Base-by-base conservation (phyloP, 2,888 invertebrate genomes). In the Lypha dubia region DNA sequence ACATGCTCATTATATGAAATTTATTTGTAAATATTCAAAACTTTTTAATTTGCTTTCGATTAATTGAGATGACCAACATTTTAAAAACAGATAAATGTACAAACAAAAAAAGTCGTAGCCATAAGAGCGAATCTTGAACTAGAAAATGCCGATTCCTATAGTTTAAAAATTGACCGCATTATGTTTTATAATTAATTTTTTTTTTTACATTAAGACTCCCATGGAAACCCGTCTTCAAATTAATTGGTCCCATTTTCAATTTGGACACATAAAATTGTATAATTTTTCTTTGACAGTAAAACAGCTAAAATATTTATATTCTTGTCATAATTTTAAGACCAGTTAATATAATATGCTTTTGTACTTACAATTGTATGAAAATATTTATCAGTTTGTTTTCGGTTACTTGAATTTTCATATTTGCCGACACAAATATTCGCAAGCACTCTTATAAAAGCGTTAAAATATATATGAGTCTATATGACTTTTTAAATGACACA, bases 331-430 rank as follows among this genome's bases (percentile, higher is more conserved):
- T 44, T 60, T 38, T 41, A 53, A 63, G 22, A 20, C 53, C 74
- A 44, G 46, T 81, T 81, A 75, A 76, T 75, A 41, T 81, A 75
- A 76, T 75, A 41, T 77, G 49, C 58, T 53, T 74, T 22, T 70
- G 71, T 68, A 56, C n/a, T n/a, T n/a, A n/a, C n/a, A n/a, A n/a
- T n/a, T n/a, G n/a, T n/a, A n/a, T n/a, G n/a, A n/a, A n/a, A n/a
- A 46, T 56, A 70, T 83, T 79, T 83, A 70, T 79, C 79, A 79
- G 51, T 60, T 62, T 49, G 62, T 56, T 68, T 70, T 77, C n/a
- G 51, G 38, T 67, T 53, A 68, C 73, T 74, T 63, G 28, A 56
- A 24, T 15, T 73, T 38, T 65, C 28, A 63, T 38, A 28, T 67
- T 56, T 65, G 20, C 20, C 24, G 28, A 38, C 15, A 38, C 49